phyloP scores from a whole-genome alignment of 2,113 vertebrate species.

The Sitta europaea region DNA sequence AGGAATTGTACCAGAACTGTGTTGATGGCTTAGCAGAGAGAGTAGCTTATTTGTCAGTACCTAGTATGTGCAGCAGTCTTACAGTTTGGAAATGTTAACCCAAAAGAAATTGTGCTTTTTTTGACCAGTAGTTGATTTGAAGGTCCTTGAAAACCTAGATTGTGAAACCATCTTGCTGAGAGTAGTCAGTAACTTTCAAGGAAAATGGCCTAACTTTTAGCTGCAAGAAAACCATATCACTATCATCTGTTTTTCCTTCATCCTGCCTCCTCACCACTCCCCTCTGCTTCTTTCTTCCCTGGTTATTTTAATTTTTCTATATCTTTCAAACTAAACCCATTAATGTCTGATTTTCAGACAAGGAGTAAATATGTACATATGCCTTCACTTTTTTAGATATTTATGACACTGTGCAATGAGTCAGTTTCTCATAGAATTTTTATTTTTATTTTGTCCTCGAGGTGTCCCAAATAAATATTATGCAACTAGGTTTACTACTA shows the following conservation, averaged over 20 bases:
- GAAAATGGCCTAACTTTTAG: not conserved
- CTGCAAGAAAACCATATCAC: not conserved
- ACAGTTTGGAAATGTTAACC: not conserved
- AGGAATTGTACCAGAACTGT: not conserved
- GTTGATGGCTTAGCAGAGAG: not conserved
- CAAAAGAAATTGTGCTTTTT: not conserved
- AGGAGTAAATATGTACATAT: not conserved
- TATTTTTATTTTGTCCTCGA: not conserved
- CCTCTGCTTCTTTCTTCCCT: not conserved
- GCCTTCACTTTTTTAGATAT: not conserved
- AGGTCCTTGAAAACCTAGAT: not conserved
- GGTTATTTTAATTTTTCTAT: not conserved
- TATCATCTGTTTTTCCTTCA: not conserved
- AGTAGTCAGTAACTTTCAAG: not conserved
- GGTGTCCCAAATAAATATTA: not conserved
- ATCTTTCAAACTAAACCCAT: not conserved
- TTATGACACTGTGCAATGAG: not conserved
- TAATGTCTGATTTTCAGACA: not conserved
- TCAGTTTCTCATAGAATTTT: not conserved
- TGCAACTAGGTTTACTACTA: not conserved
- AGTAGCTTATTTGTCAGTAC: not conserved
- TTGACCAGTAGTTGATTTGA: not conserved
- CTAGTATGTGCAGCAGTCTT: not conserved
- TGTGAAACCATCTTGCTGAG: not conserved
- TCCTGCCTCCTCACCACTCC: not conserved